A percentile compares a stretch with the other conserved stretches of the same genome.
Evolutionary conservation across 2,888 invertebrate genomes (phyloP).

Genomic region (Ecliptopera silaceata): DNA sequence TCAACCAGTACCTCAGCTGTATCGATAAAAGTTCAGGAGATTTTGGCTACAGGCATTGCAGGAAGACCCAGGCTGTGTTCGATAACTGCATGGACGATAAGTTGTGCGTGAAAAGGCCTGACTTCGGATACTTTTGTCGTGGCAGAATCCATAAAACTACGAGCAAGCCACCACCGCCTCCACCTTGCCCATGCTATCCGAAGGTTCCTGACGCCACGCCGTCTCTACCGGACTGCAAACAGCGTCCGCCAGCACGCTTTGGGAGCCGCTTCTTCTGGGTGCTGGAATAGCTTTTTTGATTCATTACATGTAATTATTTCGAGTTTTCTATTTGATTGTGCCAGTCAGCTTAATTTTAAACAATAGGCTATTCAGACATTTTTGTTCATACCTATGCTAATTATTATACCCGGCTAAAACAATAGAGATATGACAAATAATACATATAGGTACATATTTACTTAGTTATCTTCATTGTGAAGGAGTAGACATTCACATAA

Average conservation of each 20-base stretch:
- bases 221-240: slow-evolving; percentile 84
- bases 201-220: slow-evolving; percentile 86
- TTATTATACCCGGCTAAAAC: slow-evolving; percentile 9
- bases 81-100: slow-evolving; percentile 93
- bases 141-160: slow-evolving; percentile 84
- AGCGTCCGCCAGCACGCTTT: slow-evolving; percentile 84
- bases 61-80: slow-evolving; percentile 91
- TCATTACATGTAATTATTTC: neutral
- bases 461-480: too few relatives aligned
- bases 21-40: slow-evolving; percentile 90
- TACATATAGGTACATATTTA: too few relatives aligned
- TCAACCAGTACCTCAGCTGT: slow-evolving; percentile 88
- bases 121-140: slow-evolving; percentile 91
- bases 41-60: slow-evolving; percentile 86
- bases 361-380: slow-evolving; percentile 13
- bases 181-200: slow-evolving; percentile 75
- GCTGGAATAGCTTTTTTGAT: slow-evolving; percentile 45
- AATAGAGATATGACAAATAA: too few relatives aligned
- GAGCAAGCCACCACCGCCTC: slow-evolving; percentile 82
- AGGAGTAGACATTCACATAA: too few relatives aligned
- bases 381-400: slow-evolving; percentile 1
- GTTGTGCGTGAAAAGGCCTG: slow-evolving; percentile 88
- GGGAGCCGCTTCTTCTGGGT: slow-evolving; percentile 84
- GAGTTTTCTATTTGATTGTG: slow-evolving; percentile 2
- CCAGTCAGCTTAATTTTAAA: neutral